Conservation (phyloP, 2,797 vertebrate genomes). For the Holocentrus rufus region DNA sequence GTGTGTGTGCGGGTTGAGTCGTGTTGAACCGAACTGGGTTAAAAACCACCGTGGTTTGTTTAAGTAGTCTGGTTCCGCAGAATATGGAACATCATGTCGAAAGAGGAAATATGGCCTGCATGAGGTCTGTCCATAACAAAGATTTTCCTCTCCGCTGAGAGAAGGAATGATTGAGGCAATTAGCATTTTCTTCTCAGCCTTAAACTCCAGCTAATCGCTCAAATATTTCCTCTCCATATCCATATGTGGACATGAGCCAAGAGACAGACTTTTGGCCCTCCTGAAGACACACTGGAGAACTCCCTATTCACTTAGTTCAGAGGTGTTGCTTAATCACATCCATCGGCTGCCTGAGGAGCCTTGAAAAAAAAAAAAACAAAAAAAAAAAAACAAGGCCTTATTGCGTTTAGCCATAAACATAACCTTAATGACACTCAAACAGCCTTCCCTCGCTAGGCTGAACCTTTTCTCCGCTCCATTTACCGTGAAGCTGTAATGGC, state of each 20-base stretch:
- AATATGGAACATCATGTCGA: conserved; percentile 30
- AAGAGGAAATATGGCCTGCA: conserved; percentile 52
- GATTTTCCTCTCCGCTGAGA: conserved; percentile 65
- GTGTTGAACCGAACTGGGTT: conserved; percentile 48
- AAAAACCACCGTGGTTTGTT: conserved; percentile 58
- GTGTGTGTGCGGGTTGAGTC: conserved; percentile 13
- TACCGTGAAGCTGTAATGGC: too few species aligned
- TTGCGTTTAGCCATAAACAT: conserved; percentile 11
- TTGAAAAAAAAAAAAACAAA: too few species aligned
- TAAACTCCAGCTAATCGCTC: conserved; percentile 67
- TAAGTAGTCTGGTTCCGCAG: conserved; percentile 51
- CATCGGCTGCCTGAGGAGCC: conserved; percentile 27
- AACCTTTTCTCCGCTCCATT: background rate
- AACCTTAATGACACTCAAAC: background rate
- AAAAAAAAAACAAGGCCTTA: conserved; percentile 15
- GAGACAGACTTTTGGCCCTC: conserved; percentile 51
- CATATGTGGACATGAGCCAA: conserved; percentile 48
- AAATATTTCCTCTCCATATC: conserved; percentile 71
- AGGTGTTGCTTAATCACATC: conserved; percentile 62
- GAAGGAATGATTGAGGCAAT: conserved; percentile 39
- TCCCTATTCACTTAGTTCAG: conserved; percentile 60
- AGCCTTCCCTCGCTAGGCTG: too few species aligned
- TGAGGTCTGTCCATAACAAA: conserved; percentile 61
- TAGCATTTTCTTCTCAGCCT: conserved; percentile 59
- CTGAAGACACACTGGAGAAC: conserved; percentile 35